Base-by-base conservation (phyloP, 1,140 invertebrate species). In the Orchesella cincta region DNA sequence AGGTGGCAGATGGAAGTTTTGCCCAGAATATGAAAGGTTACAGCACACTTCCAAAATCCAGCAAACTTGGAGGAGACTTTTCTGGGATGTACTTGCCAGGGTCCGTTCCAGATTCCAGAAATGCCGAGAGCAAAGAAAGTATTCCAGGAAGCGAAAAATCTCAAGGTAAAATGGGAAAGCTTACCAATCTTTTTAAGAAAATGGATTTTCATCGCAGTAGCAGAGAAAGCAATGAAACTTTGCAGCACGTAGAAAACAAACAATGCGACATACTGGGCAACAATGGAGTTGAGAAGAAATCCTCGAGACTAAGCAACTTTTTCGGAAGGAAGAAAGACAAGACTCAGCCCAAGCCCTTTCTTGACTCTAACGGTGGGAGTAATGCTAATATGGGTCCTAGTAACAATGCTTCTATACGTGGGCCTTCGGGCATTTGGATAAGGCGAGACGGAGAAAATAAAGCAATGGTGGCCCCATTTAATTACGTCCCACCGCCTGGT, bases 381-480 rank as follows among this genome's bases (percentile, higher is more conserved):
- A 46, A 52, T 23, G 33, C 8, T 64, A 5, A 3, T 23, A 31
- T 46, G 18, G 23, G 29, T 20, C 52, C 36, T 64, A 46, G 39
- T 39, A 72, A 70, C 33, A 51, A 18, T n/a, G 74, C 73, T 35
- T 71, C 33, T 14, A 39, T 67, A 35, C 28, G 35, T n/a, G 29
- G 73, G 18, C 8, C 26, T 67, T 67, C 62, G 3, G 73, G 57
- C 29, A 54, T 78, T 29, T 76, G 79, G 79, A 74, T 78, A 16
- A 77, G 73, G 29, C 51, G 76, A 36, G 70, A 74, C 31, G 78
- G 76, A 34, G 76, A 80, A 75, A 76, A 80, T 57, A 80, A 80
- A 73, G 76, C 73, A 3, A 23, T 78, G 31, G 76, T 80, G 1
- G 31, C 64, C 16, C 79, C 79, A 2, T 80, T 80, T 51, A 80